Evolutionary conservation across 2,888 invertebrate species (phyloP).

Genomic region (Drosophila sordidapex): DNA sequence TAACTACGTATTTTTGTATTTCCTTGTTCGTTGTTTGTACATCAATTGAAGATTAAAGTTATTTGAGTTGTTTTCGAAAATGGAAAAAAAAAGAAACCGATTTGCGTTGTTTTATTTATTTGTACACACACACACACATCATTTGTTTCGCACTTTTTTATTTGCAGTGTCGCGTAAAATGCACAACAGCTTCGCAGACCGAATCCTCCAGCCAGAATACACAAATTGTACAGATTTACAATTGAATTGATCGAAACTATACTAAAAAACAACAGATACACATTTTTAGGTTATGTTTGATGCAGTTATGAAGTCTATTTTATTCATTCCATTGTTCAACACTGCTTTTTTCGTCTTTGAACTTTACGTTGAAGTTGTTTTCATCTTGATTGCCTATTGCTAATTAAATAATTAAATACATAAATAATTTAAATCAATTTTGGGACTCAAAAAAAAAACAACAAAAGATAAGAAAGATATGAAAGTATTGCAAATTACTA

Average conservation of each 20-base stretch:
- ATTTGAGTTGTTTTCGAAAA: constrained; percentile 33
- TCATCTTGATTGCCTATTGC: constrained; percentile 38
- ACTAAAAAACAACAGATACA: neutral
- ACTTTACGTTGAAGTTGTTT: constrained; percentile 36
- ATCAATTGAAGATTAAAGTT: constrained; percentile 32
- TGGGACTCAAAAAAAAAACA: constrained; percentile 62
- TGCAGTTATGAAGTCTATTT: constrained; percentile 12
- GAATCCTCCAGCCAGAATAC: constrained; percentile 51
- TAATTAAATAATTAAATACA: constrained; percentile 36
- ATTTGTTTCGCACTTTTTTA: constrained; percentile 37
- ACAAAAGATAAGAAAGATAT: constrained; percentile 25
- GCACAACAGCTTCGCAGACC: constrained; percentile 65
- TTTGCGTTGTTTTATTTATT: constrained; percentile 33
- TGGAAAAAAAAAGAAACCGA: neutral
- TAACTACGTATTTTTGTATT: constrained; percentile 30
- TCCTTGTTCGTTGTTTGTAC: constrained; percentile 30
- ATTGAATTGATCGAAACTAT: constrained; percentile 28
- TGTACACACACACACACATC: neutral
- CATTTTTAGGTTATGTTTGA: constrained; percentile 26
- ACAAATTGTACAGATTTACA: constrained; percentile 41
- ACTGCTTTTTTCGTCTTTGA: constrained; percentile 9
- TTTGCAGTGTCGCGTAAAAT: constrained; percentile 69
- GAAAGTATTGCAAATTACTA: constrained; percentile 25
- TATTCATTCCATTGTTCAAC: constrained; percentile 36
- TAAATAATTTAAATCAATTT: constrained; percentile 74